Base-by-base conservation (phyloP, 2,113 vertebrate genomes). In the Syngnathus scovelli region DNA sequence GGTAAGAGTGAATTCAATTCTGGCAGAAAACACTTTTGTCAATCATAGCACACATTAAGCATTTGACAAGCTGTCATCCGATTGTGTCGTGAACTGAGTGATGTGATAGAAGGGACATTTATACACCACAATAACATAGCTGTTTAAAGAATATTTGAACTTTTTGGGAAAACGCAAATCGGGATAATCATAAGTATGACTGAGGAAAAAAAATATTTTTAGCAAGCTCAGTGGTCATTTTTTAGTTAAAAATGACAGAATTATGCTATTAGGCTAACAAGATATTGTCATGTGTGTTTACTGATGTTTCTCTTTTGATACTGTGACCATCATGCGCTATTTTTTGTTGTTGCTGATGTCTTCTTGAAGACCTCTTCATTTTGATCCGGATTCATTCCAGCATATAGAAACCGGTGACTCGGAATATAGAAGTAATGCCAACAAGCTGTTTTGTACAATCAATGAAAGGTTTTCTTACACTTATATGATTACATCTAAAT, bases 1-100 rank as follows among this genome's bases (percentile, higher is more conserved):
- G 6, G 44, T 48, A 15, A 48, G 16, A 15, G 13, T 18, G 15
- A 48, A 48, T 48, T 1, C 44, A 48, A 6, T 48, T 48, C 15
- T 16, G 5, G 66, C 74, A 44, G 59, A 76, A 77, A 74, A 73
- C 74, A 77, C 83, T 78, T 86, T 83, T 83, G 78, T 81, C 74
- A 76, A 81, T 84, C 56, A 77, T 60, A 77, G 69, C 83, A 83
- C 85, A 85, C 78, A 55, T 69, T 70, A 12, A 55, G 73, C 16
- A 73, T 76, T 80, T 79, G 69, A 52, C 21, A 49, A 76, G 54
- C 78, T 76, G 79, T 78, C 70, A 75, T 75, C 70, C 74, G 76
- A 0, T 69, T 23, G 82, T 61, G 0, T 62, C 74, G 73, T 83
- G 63, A 60, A 78, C 72, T 66, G 69, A 67, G 77, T 79, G 73